Evolutionary conservation across 2,797 vertebrate genomes (phyloP), one percentile per base, ranked within the genome.

Genomic region (Danio choprae): DNA sequence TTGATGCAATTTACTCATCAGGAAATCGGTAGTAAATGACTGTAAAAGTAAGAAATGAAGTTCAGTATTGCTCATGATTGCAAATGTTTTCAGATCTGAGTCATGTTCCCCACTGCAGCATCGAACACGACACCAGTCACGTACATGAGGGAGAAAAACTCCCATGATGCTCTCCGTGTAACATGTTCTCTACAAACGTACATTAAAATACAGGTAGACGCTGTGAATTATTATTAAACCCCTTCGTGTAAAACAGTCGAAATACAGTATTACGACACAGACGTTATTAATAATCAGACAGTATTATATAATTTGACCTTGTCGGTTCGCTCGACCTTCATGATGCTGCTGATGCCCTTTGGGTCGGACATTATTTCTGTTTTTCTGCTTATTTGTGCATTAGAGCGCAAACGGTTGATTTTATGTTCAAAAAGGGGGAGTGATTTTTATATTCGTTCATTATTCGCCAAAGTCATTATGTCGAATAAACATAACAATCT

Each of bases 321-420:
- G 67, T 77, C 13, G 2, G 15, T 4, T 68, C 72, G 73, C 65
- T 72, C 44, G 84, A 84, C 87, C 87, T 86, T 83, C 76, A 20
- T 0, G 15, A 55, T 48, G 77, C 41, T 4, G 40, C 4, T 40
- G 56, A 78, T 67, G 38, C 18, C 48, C 1, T 56, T n/a, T 16
- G 20, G 13, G 5, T 56, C 8, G 0, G 43, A 50, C 68, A 29
- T 63, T 13, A 64, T 18, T 41, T 41, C 46, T 15, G 58, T 40
- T 50, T 40, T 44, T 70, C 9, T 7, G 41, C 13, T 63, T 71
- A 59, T 43, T 53, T 2, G 20, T 29, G 6, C 15, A 46, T 5
- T n/a, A 12, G 18, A 55, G 20, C 65, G 44, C 48, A 53, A 43
- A 29, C 4, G 13, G 9, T 20, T 44, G 67, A 15, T 53, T 43